phyloP scores from a whole-genome alignment of 2,113 vertebrate genomes.

The Stegastes partitus region DNA sequence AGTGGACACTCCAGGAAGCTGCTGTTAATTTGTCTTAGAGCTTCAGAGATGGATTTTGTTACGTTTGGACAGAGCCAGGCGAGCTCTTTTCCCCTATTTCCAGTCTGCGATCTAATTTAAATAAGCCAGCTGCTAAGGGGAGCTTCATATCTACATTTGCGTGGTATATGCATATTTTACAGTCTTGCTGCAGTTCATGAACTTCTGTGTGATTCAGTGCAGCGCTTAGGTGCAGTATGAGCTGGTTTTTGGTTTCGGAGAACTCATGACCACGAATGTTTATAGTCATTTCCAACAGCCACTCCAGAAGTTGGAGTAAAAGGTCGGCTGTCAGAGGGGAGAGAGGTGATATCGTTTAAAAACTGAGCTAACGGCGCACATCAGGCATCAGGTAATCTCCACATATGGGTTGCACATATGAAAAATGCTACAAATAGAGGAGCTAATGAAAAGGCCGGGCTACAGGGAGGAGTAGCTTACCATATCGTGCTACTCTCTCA shows the following conservation, averaged over 20 bases:
- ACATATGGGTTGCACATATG: neutral
- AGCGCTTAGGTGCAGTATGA: neutral
- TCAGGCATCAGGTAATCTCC: neutral
- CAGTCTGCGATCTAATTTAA: neutral
- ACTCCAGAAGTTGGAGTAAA: neutral
- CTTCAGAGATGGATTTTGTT: conserved; percentile 5
- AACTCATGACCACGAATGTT: too few species aligned
- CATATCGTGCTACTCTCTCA: neutral
- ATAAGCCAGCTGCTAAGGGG: too few species aligned
- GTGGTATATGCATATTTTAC: too few species aligned
- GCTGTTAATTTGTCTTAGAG: conserved; percentile 17
- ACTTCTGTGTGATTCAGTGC: too few species aligned
- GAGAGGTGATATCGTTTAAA: too few species aligned
- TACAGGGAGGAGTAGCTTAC: neutral
- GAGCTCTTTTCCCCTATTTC: neutral
- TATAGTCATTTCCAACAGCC: neutral
- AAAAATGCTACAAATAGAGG: conserved; percentile 3
- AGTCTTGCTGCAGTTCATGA: too few species aligned
- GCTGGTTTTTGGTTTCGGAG: neutral
- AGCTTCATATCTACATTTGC: too few species aligned
- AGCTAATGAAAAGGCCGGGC: neutral
- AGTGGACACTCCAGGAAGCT: conserved; percentile 14
- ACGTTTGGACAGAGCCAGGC: neutral
- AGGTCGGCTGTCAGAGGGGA: too few species aligned
- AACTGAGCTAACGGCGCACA: neutral